phyloP scores from a whole-genome alignment of 2,888 invertebrate species.

The Pachycephus smyrnensis region DNA sequence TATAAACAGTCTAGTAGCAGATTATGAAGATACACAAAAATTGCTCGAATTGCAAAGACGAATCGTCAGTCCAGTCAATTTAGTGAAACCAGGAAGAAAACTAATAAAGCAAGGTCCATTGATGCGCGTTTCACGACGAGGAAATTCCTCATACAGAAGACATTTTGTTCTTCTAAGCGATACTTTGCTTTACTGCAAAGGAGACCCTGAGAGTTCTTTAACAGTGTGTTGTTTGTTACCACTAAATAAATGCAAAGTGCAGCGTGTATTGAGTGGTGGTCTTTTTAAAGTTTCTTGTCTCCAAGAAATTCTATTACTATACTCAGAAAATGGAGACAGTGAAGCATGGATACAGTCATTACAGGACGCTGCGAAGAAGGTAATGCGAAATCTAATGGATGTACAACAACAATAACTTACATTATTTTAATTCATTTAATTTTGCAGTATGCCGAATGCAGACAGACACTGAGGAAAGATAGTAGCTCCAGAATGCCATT shows the following conservation, averaged over 20 bases:
- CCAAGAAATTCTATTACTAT: constrained; percentile 71
- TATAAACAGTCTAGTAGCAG: constrained; percentile 79
- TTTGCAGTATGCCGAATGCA: constrained; percentile 69
- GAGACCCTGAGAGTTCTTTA: constrained; percentile 72
- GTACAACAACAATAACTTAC: not conserved
- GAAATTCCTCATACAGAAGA: constrained; percentile 64
- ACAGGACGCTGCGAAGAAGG: constrained; percentile 70
- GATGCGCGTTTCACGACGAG: constrained; percentile 70
- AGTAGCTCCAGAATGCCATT: constrained; percentile 74
- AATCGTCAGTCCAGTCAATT: constrained; percentile 72
- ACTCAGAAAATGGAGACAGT: constrained; percentile 70
- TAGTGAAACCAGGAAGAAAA: constrained; percentile 77
- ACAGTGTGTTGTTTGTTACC: constrained; percentile 78
- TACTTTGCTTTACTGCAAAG: constrained; percentile 80
- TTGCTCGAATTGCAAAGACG: constrained; percentile 77
- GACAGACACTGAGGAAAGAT: constrained; percentile 74
- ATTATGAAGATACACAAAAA: constrained; percentile 79
- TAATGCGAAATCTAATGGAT: constrained; percentile 30
- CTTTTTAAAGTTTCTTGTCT: constrained; percentile 74
- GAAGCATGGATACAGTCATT: constrained; percentile 72
- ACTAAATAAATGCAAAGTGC: constrained; percentile 76
- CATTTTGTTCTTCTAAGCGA: constrained; percentile 81
- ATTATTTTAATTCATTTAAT: constrained; percentile 4
- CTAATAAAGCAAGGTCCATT: constrained; percentile 77
- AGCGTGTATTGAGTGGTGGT: constrained; percentile 71